Evolutionary conservation across 2,888 invertebrate species (phyloP).

Genomic region (Plebejus melissa): DNA sequence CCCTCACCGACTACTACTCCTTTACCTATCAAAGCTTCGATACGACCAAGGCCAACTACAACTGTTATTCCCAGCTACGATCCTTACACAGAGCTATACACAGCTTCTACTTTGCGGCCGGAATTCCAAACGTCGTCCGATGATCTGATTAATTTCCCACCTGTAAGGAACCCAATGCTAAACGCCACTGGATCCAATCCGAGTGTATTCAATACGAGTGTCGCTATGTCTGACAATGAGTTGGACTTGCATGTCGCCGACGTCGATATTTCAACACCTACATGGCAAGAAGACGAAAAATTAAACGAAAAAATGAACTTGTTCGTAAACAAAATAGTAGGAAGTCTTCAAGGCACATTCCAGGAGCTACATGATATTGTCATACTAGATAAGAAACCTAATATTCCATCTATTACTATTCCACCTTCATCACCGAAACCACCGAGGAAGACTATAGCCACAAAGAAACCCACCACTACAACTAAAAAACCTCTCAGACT

Average conservation of each 20-base stretch:
- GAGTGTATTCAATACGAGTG: slow-evolving; percentile 66
- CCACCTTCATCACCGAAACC: slow-evolving; percentile 61
- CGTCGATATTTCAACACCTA: slow-evolving; percentile 86
- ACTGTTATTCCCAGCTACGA: slow-evolving; percentile 53
- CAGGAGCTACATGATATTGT: slow-evolving; percentile 89
- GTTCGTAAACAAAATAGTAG: slow-evolving; percentile 90
- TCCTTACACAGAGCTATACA: slow-evolving; percentile 51
- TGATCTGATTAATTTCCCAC: slow-evolving; percentile 89
- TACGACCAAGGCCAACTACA: slow-evolving; percentile 47
- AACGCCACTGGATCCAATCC: slow-evolving; percentile 82
- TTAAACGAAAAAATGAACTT: slow-evolving; percentile 88
- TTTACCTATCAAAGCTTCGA: slow-evolving; percentile 51
- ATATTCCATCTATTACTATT: slow-evolving; percentile 53
- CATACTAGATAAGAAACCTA: slow-evolving; percentile 68
- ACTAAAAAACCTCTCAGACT: slow-evolving; percentile 64
- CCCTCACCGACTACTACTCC: slow-evolving; percentile 73
- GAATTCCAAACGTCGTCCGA: slow-evolving; percentile 84
- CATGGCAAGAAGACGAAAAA: slow-evolving; percentile 86
- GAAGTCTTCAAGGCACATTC: slow-evolving; percentile 90
- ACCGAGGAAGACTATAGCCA: slow-evolving; percentile 50
- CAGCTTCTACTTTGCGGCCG: slow-evolving; percentile 59
- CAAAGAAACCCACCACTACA: slow-evolving; percentile 62
- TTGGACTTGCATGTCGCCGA: slow-evolving; percentile 67
- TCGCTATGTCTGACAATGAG: slow-evolving; percentile 76
- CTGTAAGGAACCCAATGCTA: slow-evolving; percentile 89